Conservation (phyloP, 2,113 vertebrate species). For the Arothron firmamentum region DNA sequence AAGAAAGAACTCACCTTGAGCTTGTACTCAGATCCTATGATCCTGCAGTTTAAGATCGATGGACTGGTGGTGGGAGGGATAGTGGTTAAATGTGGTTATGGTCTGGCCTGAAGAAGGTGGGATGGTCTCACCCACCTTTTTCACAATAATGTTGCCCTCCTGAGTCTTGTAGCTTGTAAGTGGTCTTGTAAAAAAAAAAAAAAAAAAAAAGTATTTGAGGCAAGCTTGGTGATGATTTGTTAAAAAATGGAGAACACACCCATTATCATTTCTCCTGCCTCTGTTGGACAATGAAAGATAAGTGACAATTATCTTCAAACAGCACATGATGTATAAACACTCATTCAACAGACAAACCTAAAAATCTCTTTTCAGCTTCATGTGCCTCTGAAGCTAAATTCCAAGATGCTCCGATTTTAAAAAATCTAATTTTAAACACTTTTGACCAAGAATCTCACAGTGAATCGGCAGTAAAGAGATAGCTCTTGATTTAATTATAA, state of each 20-base stretch:
- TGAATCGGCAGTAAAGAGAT: too few relatives aligned
- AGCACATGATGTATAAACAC: too few relatives aligned
- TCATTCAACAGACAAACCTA: too few relatives aligned
- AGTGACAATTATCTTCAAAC: too few relatives aligned
- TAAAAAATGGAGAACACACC: constrained; percentile 42
- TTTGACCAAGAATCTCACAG: too few relatives aligned
- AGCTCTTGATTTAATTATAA: too few relatives aligned
- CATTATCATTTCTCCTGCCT: constrained; percentile 55
- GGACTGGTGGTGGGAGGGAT: constrained; percentile 33
- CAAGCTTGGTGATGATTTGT: constrained; percentile 55
- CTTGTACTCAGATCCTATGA: constrained; percentile 59
- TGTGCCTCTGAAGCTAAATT: too few relatives aligned
- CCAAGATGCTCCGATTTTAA: too few relatives aligned
- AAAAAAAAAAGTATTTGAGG: constrained; percentile 63
- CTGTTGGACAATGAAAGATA: too few relatives aligned
- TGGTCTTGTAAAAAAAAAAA: constrained; percentile 53
- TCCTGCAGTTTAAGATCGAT: constrained; percentile 59
- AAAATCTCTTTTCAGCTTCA: too few relatives aligned
- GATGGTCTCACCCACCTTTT: constrained; percentile 52
- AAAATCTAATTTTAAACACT: too few relatives aligned
- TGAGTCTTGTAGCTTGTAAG: constrained; percentile 48
- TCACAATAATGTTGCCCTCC: constrained; percentile 46
- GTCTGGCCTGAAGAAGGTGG: constrained; percentile 35
- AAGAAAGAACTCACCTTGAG: constrained; percentile 46
- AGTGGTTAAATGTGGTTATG: constrained; percentile 47